Evolutionary conservation across 2,797 vertebrate genomes (phyloP).

Genomic region (Octomys mimax): DNA sequence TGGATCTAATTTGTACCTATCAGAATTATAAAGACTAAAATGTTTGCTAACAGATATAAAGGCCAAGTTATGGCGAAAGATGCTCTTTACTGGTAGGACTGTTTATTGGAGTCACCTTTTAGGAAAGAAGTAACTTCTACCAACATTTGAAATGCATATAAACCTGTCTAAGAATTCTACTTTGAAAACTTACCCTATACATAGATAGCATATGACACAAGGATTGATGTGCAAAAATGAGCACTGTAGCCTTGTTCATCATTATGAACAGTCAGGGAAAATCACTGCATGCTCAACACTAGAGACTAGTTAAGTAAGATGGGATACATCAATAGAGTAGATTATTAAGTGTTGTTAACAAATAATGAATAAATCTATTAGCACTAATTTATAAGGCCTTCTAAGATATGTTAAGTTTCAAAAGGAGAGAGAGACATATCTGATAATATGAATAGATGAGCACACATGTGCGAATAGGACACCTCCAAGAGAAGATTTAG

Average conservation of each 20-base stretch:
- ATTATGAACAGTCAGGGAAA: neutral
- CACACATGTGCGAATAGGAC: neutral
- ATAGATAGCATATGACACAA: neutral
- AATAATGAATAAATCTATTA: neutral
- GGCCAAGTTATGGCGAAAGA: neutral
- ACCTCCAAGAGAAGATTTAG: neutral
- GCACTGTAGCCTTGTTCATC: neutral
- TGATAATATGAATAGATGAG: neutral
- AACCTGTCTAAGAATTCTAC: neutral
- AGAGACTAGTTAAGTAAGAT: neutral
- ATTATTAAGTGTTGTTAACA: neutral
- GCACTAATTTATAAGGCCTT: neutral
- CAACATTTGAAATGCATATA: neutral
- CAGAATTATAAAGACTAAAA: slow-evolving; percentile 26
- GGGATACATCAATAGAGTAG: neutral
- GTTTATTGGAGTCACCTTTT: neutral
- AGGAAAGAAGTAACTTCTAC: neutral
- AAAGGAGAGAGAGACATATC: neutral
- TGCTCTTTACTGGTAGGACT: neutral
- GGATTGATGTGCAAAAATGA: neutral
- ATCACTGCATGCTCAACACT: neutral
- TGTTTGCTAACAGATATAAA: neutral
- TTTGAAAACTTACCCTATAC: neutral
- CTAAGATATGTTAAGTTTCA: neutral
- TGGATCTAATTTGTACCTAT: neutral